These are phyloP conservation scores for Cerceris ruficornis DNA, from an alignment of 2,888 invertebrate genomes.

Conservation along the genomic window DNA sequence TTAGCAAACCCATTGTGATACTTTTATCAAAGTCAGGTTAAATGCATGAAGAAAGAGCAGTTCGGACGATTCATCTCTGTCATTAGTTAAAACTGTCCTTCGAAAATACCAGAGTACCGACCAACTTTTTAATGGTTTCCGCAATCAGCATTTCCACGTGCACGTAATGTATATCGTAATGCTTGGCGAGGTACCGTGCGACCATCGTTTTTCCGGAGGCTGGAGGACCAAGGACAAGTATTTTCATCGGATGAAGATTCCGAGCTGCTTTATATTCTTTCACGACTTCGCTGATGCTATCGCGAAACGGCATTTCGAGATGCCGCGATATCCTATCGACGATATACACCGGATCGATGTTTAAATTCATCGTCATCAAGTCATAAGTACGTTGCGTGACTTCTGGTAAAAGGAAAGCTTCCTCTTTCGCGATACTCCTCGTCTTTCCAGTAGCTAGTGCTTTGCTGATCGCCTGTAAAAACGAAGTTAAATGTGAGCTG, in stretches of 20 bases:
- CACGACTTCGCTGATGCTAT: slow-evolving; percentile 81
- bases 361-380: slow-evolving; percentile 84
- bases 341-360: slow-evolving; percentile 85
- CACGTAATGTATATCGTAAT: slow-evolving; percentile 85
- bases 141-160: slow-evolving; percentile 83
- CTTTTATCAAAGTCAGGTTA: neutral
- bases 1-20: neutral
- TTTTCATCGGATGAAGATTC: slow-evolving; percentile 84
- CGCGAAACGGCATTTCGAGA: slow-evolving; percentile 83
- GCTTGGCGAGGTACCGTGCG: slow-evolving; percentile 83
- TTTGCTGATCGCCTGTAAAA: slow-evolving; percentile 81
- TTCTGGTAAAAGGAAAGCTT: slow-evolving; percentile 84
- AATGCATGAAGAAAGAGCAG: neutral
- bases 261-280: slow-evolving; percentile 82
- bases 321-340: slow-evolving; percentile 83
- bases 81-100: neutral
- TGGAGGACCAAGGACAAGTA: slow-evolving; percentile 86
- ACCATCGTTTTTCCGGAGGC: slow-evolving; percentile 86
- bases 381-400: slow-evolving; percentile 84
- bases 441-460: slow-evolving; percentile 83
- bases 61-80: neutral
- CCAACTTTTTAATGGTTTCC: slow-evolving; percentile 84
- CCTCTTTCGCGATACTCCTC: slow-evolving; percentile 83
- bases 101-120: slow-evolving; percentile 73
- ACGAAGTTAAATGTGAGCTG: neutral